Evolutionary conservation across 2,113 vertebrate genomes (phyloP).

Genomic region (Anarrhichthys ocellatus): DNA sequence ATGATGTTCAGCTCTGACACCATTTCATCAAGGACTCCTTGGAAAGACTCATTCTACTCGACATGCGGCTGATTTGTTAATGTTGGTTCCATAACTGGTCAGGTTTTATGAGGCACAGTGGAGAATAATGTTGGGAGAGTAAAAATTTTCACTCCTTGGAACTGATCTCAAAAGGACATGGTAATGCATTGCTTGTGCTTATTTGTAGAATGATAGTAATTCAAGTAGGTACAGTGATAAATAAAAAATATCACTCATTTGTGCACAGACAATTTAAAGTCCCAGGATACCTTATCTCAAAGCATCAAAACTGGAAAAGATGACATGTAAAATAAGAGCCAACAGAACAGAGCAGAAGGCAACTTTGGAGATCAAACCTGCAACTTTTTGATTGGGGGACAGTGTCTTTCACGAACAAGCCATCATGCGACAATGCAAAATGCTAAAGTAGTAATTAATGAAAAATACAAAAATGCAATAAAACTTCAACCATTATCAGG

Average conservation of each 20-base stretch:
- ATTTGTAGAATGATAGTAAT: no score
- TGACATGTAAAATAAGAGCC: neutral
- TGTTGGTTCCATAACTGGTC: neutral
- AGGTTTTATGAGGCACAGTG: neutral
- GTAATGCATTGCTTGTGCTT: no score
- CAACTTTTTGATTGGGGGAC: neutral
- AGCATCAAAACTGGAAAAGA: neutral
- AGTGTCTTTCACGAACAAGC: no score
- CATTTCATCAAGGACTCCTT: constrained; percentile 56
- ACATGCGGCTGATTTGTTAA: constrained; percentile 2
- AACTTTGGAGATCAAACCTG: neutral
- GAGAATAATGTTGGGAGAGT: neutral
- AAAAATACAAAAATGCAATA: neutral
- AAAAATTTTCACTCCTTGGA: no score
- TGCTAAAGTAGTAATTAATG: neutral
- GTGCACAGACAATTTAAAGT: neutral
- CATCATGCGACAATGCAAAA: neutral
- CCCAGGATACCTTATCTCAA: neutral
- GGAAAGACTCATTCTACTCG: constrained; percentile 1
- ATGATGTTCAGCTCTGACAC: constrained; percentile 62
- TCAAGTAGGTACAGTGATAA: constrained; percentile 10
- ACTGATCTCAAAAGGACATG: no score
- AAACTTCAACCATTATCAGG: neutral
- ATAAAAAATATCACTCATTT: neutral
- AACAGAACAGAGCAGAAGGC: neutral